These are phyloP conservation scores for Apeira syringaria DNA, from an alignment of 2,888 invertebrate species.

Conservation along the genomic window DNA sequence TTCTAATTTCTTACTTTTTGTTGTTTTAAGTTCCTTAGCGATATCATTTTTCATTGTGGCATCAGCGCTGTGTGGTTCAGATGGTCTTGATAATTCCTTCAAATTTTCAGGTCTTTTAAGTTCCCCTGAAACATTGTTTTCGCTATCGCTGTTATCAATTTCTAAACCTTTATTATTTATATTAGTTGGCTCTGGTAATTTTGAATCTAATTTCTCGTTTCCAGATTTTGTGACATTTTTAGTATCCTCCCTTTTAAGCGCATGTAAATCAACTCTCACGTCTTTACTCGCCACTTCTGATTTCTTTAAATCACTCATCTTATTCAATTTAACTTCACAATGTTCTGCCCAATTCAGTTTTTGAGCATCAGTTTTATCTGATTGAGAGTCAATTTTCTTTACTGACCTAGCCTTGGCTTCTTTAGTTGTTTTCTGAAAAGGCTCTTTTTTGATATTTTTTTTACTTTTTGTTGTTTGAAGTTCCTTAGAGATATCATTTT, in stretches of 20 bases:
- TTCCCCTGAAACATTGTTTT: no score
- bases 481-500: no score
- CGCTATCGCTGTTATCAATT: no score
- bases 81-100: no score
- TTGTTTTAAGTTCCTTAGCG: neutral
- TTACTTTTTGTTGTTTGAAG: no score
- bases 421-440: slow-evolving; percentile 5
- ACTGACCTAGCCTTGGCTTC: slow-evolving; percentile 6
- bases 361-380: slow-evolving; percentile 7
- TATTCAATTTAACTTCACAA: slow-evolving; percentile 6
- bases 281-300: neutral
- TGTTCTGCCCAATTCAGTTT: slow-evolving; percentile 9
- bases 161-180: neutral
- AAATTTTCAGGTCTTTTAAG: no score
- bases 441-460: slow-evolving; percentile 39
- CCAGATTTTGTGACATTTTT: neutral
- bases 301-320: slow-evolving; percentile 1
- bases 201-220: neutral
- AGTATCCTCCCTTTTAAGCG: no score
- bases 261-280: no score
- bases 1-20: neutral
- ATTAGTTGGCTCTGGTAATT: neutral
- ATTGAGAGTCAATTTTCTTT: slow-evolving; percentile 9
- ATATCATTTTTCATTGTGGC: neutral
- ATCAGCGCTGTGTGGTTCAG: no score